Percentiles rank a stretch among this genome's conserved stretches.
These are phyloP conservation scores for Stramonita haemastoma DNA, from an alignment of 2,888 invertebrate genomes.

Conservation along the genomic window DNA sequence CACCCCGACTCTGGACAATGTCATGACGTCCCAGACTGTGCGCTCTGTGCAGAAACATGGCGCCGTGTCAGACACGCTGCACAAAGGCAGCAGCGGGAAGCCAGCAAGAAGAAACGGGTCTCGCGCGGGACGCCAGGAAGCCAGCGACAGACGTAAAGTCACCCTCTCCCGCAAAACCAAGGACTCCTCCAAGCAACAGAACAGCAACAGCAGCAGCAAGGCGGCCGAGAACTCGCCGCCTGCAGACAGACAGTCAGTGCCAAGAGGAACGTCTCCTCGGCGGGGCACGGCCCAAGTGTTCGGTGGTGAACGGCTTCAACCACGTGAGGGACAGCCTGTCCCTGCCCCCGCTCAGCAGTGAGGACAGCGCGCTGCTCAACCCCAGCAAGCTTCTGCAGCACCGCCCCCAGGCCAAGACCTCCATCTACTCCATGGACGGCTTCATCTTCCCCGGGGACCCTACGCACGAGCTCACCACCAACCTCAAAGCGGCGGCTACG, in stretches of 20 bases:
- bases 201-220: neutral
- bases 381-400: slow-evolving; percentile 22
- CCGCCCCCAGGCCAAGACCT: slow-evolving; percentile 32
- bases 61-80: neutral
- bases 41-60: slow-evolving; percentile 26
- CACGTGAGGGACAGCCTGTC: slow-evolving; percentile 29
- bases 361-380: neutral
- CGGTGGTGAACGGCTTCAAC: neutral
- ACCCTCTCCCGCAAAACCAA: neutral
- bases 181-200: neutral
- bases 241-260: neutral
- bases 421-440: slow-evolving; percentile 47
- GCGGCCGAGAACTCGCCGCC: neutral
- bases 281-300: neutral
- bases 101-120: slow-evolving; percentile 34
- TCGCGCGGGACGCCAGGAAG: neutral
- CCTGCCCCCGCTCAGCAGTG: slow-evolving; percentile 25
- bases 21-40: slow-evolving; percentile 21
- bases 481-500: slow-evolving; percentile 4
- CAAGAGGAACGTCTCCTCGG: neutral
- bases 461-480: slow-evolving; percentile 36
- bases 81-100: slow-evolving; percentile 18
- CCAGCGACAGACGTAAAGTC: slow-evolving; percentile 24
- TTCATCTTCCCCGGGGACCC: slow-evolving; percentile 51
- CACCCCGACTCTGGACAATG: slow-evolving; percentile 34